Conservation (phyloP, 1,140 invertebrate species). For the Pogonus chalceus region DNA sequence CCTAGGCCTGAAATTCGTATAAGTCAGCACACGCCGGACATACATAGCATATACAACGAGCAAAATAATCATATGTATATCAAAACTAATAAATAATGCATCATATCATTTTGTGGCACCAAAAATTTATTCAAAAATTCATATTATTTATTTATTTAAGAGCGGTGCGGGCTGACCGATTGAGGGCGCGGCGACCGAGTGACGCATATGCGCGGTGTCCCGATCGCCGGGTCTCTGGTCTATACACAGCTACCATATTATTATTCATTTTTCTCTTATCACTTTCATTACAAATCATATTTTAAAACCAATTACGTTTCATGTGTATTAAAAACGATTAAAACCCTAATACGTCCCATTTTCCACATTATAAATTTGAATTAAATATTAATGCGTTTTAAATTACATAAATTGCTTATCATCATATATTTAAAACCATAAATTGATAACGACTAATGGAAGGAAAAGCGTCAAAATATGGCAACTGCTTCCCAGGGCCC, state of each 20-base stretch:
- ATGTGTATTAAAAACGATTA: background rate
- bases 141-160: background rate
- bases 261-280: background rate
- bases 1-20: conserved; percentile 24
- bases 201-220: background rate
- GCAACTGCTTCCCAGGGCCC: background rate
- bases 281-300: background rate
- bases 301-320: background rate
- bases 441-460: background rate
- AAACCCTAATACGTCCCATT: background rate
- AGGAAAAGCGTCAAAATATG: background rate
- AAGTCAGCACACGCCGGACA: conserved; percentile 8
- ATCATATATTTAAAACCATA: background rate
- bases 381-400: background rate
- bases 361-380: background rate
- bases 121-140: background rate
- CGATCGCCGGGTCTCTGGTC: background rate
- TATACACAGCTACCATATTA: background rate
- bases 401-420: background rate
- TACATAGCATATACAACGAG: too few relatives aligned
- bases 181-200: background rate
- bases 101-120: background rate
- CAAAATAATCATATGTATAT: too few relatives aligned
- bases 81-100: background rate
- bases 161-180: background rate